These are phyloP conservation scores for Cecidostiba fungosa DNA, from an alignment of 2,888 invertebrate species.

Conservation along the genomic window DNA sequence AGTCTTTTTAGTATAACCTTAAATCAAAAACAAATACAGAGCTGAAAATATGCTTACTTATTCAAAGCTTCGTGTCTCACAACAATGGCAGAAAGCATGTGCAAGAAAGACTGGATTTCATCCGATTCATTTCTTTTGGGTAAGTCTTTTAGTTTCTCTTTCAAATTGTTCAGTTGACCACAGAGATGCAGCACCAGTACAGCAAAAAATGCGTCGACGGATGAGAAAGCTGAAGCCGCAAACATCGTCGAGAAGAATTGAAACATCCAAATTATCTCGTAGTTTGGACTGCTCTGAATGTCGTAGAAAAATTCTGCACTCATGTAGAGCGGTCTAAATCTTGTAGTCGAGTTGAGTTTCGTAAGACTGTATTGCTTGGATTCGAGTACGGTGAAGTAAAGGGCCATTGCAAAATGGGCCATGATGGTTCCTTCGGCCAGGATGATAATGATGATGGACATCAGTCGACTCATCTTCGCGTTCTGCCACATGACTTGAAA, in stretches of 20 bases:
- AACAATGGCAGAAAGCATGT: constrained; percentile 57
- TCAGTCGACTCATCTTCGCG: constrained; percentile 50
- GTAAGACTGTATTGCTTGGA: not conserved
- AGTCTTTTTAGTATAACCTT: not conserved
- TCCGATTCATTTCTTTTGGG: not conserved
- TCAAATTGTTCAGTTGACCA: constrained; percentile 61
- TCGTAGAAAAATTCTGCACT: constrained; percentile 35
- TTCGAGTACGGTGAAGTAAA: not conserved
- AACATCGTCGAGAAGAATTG: constrained; percentile 49
- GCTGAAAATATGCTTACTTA: constrained; percentile 59
- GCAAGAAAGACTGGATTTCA: not conserved
- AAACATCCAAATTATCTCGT: constrained; percentile 48
- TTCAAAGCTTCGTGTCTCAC: constrained; percentile 64
- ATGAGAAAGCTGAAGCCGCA: constrained; percentile 52
- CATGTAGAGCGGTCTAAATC: constrained; percentile 36
- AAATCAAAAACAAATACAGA: constrained; percentile 12
- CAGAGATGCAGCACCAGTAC: constrained; percentile 60
- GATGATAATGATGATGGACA: constrained; percentile 45
- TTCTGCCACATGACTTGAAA: constrained; percentile 51
- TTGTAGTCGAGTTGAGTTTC: not conserved
- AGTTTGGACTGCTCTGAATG: constrained; percentile 35
- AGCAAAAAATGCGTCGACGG: constrained; percentile 58
- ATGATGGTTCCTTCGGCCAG: constrained; percentile 44
- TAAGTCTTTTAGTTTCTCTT: not conserved
- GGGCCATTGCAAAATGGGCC: constrained; percentile 10